A percentile compares a stretch with the other conserved stretches of the same genome.
Evolutionary conservation across 1,140 invertebrate species (phyloP).

Genomic region (Pseudomyrmex dendroicus): DNA sequence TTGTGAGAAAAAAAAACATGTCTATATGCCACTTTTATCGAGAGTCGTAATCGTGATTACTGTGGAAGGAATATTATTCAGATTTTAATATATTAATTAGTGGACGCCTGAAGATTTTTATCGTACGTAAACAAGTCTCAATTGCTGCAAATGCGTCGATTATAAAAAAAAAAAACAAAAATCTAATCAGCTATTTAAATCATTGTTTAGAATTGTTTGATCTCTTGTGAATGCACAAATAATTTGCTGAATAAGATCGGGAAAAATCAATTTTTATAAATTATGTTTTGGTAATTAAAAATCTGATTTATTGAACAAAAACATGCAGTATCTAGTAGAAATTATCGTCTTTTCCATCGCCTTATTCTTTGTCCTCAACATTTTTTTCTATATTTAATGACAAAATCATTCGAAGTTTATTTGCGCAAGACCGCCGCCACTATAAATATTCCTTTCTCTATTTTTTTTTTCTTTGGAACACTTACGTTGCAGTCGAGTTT

Average conservation of each 20-base stretch:
- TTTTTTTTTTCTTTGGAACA: neutral
- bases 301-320: conserved; percentile 1
- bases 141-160: too few species aligned
- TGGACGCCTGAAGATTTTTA: neutral
- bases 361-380: neutral
- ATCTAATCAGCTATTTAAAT: neutral
- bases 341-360: too few species aligned
- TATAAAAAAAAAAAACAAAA: neutral
- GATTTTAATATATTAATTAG: conserved; percentile 17
- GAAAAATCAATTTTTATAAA: neutral
- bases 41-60: conserved; percentile 18
- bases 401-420: conserved; percentile 24
- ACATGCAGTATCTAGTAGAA: neutral
- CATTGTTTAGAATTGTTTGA: neutral
- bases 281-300: neutral
- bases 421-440: conserved; percentile 37
- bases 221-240: neutral
- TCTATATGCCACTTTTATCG: neutral
- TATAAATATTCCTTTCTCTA: conserved; percentile 41
- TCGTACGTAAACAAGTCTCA: neutral
- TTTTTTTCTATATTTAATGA: conserved; percentile 17
- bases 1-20: neutral
- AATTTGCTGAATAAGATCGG: conserved; percentile 1
- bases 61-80: conserved; percentile 16
- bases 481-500: conserved; percentile 29